Conservation (phyloP, 2,797 vertebrate species). For the Toxotes lorentzi region DNA sequence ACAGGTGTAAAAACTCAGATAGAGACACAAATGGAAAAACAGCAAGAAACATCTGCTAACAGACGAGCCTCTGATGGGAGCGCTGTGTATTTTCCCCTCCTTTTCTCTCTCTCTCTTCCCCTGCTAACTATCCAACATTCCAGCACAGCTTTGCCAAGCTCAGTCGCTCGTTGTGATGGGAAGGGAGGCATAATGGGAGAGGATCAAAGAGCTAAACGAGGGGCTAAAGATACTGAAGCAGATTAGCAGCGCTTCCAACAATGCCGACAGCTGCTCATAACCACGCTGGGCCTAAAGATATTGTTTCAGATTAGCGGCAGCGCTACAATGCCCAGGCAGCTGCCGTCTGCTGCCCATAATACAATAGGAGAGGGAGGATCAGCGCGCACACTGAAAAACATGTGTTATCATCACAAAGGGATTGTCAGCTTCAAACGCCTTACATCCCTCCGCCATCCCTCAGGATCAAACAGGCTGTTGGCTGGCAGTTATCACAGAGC, state of each 20-base stretch:
- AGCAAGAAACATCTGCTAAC: constrained; percentile 70
- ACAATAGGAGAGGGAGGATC: constrained; percentile 83
- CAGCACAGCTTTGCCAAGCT: constrained; percentile 70
- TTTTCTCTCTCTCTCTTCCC: constrained; percentile 1
- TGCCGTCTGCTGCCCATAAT: constrained; percentile 82
- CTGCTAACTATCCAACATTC: constrained; percentile 64
- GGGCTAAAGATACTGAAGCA: constrained; percentile 84
- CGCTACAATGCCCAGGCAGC: constrained; percentile 80
- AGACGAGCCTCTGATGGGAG: constrained; percentile 52
- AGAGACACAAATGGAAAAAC: constrained; percentile 4
- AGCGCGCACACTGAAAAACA: constrained; percentile 80
- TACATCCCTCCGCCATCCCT: constrained; percentile 84
- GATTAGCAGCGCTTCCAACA: constrained; percentile 84
- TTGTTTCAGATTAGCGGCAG: constrained; percentile 80
- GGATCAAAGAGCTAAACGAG: constrained; percentile 85
- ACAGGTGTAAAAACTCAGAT: constrained; percentile 33
- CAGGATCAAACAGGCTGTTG: constrained; percentile 86
- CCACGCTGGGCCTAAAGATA: constrained; percentile 78
- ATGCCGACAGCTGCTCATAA: constrained; percentile 85
- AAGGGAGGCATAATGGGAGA: constrained; percentile 79
- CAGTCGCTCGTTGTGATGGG: constrained; percentile 59
- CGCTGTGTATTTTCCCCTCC: constrained; percentile 1
- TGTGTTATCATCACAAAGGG: constrained; percentile 87
- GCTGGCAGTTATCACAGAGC: constrained; percentile 78
- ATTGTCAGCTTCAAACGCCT: constrained; percentile 86